Base-by-base conservation (phyloP, 2,888 invertebrate species). In the Heliconius erato region DNA sequence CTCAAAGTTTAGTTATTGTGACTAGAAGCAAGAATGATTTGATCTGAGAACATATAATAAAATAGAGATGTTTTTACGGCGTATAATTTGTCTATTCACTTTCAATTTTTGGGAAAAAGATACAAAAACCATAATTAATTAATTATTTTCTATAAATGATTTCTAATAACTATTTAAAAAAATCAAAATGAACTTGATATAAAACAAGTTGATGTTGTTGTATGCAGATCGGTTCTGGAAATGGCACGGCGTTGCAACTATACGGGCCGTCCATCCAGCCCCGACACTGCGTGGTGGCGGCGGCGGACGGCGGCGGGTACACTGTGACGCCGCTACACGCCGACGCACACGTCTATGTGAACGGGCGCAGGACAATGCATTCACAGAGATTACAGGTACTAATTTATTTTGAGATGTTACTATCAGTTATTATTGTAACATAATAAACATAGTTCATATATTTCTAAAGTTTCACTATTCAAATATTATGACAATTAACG, bases 291-390 rank as follows among this genome's bases (percentile, higher is more conserved):
- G 98, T 99, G 88, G 98, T 99, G 87, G 98, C 99, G 80, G 97
- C 98, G 82, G 98, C 98, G 86, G 98, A 98, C 89, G 99, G 99
- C 84, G 98, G 99, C 84, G 99, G 99, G 79, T 99, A 99, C 87
- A 98, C 98, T 4, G 97, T 99, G 71, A 99, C 99, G 49, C 99
- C 99, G 14, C 97, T 98, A 89, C 98, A 98, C 90, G 97, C 98
- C 44, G 99, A 99, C 93, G 99, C 99, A 19, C 98, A 99, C 91
- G 99, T 99, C 54, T 99, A 98, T 93, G 98, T 99, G 86, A 99
- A 99, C 94, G 98, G 98, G 76, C 98, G 98, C 90, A 97, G 98
- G 87, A 98, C 99, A 89, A 97, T 97, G 90, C 99, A 99, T 93
- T 98, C 99, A 54, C 99, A 99, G 79, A 98, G 99, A 87, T 96